These are phyloP conservation scores for Gari tellinella DNA, from an alignment of 2,888 invertebrate species.

Conservation along the genomic window DNA sequence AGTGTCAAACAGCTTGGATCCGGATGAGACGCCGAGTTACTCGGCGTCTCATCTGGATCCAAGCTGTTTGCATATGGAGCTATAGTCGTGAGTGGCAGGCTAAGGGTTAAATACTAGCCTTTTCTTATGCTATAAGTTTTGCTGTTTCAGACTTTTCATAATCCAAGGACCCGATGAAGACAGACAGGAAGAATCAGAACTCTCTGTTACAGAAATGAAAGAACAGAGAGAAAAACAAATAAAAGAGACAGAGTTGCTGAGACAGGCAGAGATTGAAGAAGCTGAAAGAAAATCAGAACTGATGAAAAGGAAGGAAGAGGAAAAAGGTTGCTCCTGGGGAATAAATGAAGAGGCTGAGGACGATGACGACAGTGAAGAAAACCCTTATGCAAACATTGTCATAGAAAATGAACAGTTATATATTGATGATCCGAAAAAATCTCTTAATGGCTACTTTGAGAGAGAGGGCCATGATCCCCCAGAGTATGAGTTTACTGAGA, in stretches of 20 bases:
- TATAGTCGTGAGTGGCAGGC: too few species aligned
- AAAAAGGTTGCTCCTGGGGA: conserved; percentile 94
- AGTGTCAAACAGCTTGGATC: too few species aligned
- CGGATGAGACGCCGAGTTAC: too few species aligned
- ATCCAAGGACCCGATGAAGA: conserved; percentile 93
- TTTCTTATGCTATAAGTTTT: too few species aligned
- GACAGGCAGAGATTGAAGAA: conserved; percentile 76
- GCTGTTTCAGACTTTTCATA: conserved; percentile 77
- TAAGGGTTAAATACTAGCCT: too few species aligned
- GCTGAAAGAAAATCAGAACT: conserved; percentile 85
- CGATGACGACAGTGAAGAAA: conserved; percentile 71
- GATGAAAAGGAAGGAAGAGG: conserved; percentile 85
- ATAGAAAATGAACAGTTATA: conserved; percentile 92
- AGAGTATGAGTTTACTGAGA: conserved; percentile 94
- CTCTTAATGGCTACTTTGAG: conserved; percentile 96
- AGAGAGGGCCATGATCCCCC: conserved; percentile 94
- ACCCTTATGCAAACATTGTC: conserved; percentile 76
- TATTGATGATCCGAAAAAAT: conserved; percentile 97
- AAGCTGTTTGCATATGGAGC: too few species aligned
- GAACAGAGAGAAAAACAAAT: conserved; percentile 79
- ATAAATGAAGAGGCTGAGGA: conserved; percentile 88
- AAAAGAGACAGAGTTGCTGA: conserved; percentile 79
- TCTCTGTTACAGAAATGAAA: conserved; percentile 86
- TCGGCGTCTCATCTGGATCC: too few species aligned
- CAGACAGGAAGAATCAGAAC: conserved; percentile 93